phyloP scores from a whole-genome alignment of 2,888 invertebrate genomes.

The Malachius bipustulatus region DNA sequence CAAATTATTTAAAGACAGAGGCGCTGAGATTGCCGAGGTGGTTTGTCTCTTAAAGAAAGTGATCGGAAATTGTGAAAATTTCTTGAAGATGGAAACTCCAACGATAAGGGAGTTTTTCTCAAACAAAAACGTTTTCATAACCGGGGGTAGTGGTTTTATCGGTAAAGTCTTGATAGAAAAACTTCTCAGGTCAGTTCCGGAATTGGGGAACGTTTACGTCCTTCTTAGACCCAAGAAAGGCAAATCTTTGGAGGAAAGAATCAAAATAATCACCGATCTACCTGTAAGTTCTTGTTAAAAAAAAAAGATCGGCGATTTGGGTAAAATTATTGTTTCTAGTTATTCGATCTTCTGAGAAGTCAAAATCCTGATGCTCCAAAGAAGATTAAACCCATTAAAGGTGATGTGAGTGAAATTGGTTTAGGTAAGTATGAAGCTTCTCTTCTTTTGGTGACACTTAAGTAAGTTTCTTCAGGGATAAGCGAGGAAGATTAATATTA shows the following conservation, averaged over 20 bases:
- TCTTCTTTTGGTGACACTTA: slow-evolving; percentile 5
- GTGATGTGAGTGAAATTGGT: slow-evolving; percentile 46
- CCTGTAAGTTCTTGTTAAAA: too few relatives aligned
- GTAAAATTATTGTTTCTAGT: slow-evolving; percentile 34
- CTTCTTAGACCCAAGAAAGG: slow-evolving; percentile 64
- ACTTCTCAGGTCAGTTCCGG: slow-evolving; percentile 45
- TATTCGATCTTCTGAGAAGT: slow-evolving; percentile 47
- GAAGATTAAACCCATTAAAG: slow-evolving; percentile 54
- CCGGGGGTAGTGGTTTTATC: slow-evolving; percentile 29
- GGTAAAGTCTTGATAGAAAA: slow-evolving; percentile 30
- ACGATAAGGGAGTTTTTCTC: slow-evolving; percentile 23
- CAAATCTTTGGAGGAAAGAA: slow-evolving; percentile 48
- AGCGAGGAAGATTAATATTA: slow-evolving; percentile 42
- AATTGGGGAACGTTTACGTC: slow-evolving; percentile 61
- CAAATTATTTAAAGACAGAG: too few relatives aligned
- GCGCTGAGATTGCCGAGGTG: too few relatives aligned
- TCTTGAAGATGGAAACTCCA: too few relatives aligned
- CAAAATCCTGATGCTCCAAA: slow-evolving; percentile 43
- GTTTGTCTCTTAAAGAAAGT: too few relatives aligned
- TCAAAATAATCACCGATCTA: slow-evolving; percentile 40
- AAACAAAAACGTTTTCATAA: slow-evolving; percentile 24
- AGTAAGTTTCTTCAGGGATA: slow-evolving; percentile 36
- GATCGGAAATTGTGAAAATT: too few relatives aligned
- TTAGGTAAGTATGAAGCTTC: slow-evolving; percentile 37
- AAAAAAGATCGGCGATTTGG: too few relatives aligned